Base-by-base conservation (phyloP, 2,113 vertebrate species). In the Spheniscus mendiculus region DNA sequence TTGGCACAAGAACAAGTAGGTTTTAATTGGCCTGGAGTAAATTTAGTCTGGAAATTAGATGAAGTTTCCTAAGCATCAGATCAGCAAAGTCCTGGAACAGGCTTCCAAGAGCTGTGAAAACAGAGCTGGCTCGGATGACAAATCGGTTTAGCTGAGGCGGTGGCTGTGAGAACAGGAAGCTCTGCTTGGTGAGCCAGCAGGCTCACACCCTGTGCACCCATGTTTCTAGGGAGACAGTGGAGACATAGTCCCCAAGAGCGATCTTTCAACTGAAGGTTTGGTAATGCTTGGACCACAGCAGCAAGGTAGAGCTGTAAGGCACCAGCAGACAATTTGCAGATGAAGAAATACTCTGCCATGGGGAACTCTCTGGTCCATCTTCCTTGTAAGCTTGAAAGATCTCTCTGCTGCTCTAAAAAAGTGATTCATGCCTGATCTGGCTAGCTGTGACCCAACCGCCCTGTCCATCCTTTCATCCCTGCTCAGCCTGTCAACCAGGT, bases 41-140 rank as follows among this genome's bases (percentile, higher is more conserved):
- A 96, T 94, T 94, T 89, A 95, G 91, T 67, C 94, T 96, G 96
- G 93, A 96, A 96, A 95, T 91, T 82, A 95, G 56, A 90, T 82
- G 81, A 70, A 63, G 44, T 79, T 96, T 97, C 90, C 70, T 76
- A 83, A 90, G 80, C 61, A 95, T 38, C 83, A 49, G 65, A 94
- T 95, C 87, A 94, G 56, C 47, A 52, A 76, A 74, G 56, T 82
- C 38, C 61, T 89, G 66, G 93, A 91, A 69, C 44, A 87, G 52
- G 56, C 56, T 87, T 82, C 77, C n/a, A 91, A 73, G 72, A 82
- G 11, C 87, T 96, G 55, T 92, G 91, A 92, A 96, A 96, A 81
- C 42, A 74, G 55, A 70, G 18, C 40, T 93, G 65, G 58, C 34
- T 86, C n/a, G 21, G 44, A 73, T n/a, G 62, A 92, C 45, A 81